Conservation (phyloP, 2,888 invertebrate species). For the Drosophila nigritarsus region DNA sequence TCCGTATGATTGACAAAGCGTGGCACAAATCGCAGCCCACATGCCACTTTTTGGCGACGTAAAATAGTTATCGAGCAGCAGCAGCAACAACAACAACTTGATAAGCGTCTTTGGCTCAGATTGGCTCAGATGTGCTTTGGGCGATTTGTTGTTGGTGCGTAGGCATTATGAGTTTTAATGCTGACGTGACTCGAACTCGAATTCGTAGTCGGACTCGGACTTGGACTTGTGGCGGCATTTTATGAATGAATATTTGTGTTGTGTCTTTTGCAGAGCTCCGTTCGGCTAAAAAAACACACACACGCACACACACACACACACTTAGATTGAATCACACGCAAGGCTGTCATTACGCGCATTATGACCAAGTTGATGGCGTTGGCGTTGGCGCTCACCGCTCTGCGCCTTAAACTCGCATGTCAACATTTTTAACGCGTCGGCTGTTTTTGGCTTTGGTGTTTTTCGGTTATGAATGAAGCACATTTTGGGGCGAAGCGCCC, state of each 20-base stretch:
- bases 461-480: constrained; percentile 54
- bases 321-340: constrained; percentile 53
- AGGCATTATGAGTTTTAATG: constrained; percentile 45
- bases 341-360: constrained; percentile 71
- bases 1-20: constrained; percentile 59
- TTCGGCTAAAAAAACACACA: not conserved
- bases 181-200: constrained; percentile 49
- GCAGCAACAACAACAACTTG: constrained; percentile 50
- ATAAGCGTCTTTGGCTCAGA: constrained; percentile 64
- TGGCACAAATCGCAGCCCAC: constrained; percentile 46
- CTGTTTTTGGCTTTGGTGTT: not conserved
- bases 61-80: constrained; percentile 9
- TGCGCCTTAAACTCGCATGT: constrained; percentile 29
- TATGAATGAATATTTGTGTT: constrained; percentile 68
- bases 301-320: not conserved
- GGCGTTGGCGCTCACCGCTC: constrained; percentile 48
- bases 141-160: constrained; percentile 45
- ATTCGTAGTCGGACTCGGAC: not conserved
- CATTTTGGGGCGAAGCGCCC: constrained; percentile 10
- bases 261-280: not conserved
- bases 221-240: constrained; percentile 61
- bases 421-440: constrained; percentile 21
- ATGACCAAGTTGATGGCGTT: constrained; percentile 59
- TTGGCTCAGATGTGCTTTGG: not conserved
- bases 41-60: constrained; percentile 30